These are phyloP conservation scores for Patagioenas fasciata DNA, from an alignment of 2,113 vertebrate genomes.

Conservation along the genomic window DNA sequence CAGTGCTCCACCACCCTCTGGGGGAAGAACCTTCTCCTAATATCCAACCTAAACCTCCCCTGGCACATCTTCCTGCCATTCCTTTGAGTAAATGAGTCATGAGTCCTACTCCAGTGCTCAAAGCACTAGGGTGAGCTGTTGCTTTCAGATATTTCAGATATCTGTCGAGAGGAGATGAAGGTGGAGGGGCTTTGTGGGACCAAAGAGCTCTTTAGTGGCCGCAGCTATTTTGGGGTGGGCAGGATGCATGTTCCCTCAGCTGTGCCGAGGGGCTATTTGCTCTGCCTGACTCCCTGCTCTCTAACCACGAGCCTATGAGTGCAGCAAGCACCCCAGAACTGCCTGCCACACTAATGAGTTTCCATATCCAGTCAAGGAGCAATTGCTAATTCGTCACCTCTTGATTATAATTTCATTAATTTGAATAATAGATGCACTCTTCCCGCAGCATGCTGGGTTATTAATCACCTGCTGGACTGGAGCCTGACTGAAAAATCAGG, in stretches of 20 bases:
- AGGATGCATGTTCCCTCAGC: not conserved
- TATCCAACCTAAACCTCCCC: too few relatives aligned
- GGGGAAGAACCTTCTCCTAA: too few relatives aligned
- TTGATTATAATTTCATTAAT: slow-evolving; percentile 78
- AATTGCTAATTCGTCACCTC: slow-evolving; percentile 73
- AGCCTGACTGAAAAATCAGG: slow-evolving; percentile 68
- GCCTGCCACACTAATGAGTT: slow-evolving; percentile 58
- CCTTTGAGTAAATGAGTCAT: too few relatives aligned
- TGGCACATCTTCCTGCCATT: too few relatives aligned
- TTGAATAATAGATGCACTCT: slow-evolving; percentile 76
- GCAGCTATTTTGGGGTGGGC: not conserved
- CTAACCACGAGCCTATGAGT: not conserved
- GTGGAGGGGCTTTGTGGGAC: not conserved
- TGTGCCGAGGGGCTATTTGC: not conserved
- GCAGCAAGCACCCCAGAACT: not conserved
- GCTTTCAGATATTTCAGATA: not conserved
- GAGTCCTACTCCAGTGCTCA: not conserved
- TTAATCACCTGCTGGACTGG: slow-evolving; percentile 73
- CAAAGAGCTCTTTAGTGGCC: not conserved
- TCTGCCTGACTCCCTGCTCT: not conserved
- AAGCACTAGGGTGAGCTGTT: not conserved
- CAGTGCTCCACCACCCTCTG: too few relatives aligned
- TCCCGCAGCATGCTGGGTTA: slow-evolving; percentile 53
- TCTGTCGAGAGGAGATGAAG: not conserved
- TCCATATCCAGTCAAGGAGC: slow-evolving; percentile 70